phyloP scores from a whole-genome alignment of 2,113 vertebrate species.

The Sapajus apella region DNA sequence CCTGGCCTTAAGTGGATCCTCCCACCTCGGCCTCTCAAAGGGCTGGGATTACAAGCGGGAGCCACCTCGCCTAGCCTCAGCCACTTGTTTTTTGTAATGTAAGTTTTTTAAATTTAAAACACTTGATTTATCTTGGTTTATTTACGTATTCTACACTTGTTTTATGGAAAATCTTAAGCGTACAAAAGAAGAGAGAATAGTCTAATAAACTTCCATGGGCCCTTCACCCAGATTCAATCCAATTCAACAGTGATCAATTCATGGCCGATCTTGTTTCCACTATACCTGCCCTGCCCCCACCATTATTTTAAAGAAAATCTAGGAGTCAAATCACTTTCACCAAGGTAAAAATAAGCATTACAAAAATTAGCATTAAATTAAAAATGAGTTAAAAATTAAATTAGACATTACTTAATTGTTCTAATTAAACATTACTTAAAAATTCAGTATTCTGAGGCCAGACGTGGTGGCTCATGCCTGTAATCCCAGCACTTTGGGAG shows the following conservation, averaged over 20 bases:
- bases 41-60: too few relatives aligned
- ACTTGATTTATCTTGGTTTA: background rate
- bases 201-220: background rate
- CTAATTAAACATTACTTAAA: too few relatives aligned
- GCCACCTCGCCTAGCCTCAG: background rate
- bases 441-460: background rate
- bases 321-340: background rate
- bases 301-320: background rate
- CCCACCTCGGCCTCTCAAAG: too few relatives aligned
- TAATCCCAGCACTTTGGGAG: too few relatives aligned
- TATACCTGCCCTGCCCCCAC: background rate
- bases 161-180: background rate
- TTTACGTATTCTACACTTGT: background rate
- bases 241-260: background rate
- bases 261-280: background rate
- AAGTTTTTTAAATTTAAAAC: conserved; percentile 5
- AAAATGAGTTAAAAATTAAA: too few relatives aligned
- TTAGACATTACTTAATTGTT: too few relatives aligned
- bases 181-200: background rate
- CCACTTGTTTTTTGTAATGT: background rate
- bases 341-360: too few relatives aligned
- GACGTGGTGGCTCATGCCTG: too few relatives aligned
- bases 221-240: background rate
- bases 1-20: too few relatives aligned
- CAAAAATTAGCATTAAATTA: too few relatives aligned